Evolutionary conservation across 2,888 invertebrate species (phyloP).

Genomic region (Rhamphomyia laevipes): DNA sequence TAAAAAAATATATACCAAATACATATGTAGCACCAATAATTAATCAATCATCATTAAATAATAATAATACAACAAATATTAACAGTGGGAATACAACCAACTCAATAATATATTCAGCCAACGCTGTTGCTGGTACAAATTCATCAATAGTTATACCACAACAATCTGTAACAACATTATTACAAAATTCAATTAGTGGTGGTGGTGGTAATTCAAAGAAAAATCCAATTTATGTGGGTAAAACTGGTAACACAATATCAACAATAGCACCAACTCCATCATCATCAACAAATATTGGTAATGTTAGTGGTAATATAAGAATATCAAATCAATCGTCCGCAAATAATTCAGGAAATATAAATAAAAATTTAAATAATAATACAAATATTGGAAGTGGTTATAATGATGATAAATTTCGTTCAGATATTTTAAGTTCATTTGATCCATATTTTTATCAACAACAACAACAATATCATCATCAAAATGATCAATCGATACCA

Average conservation of each 20-base stretch:
- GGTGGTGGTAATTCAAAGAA: background rate
- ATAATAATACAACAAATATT: too few relatives aligned
- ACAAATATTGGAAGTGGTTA: slow-evolving; percentile 3
- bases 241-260: background rate
- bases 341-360: background rate
- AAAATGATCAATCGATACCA: background rate
- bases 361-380: background rate
- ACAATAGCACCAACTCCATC: background rate
- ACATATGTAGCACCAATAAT: too few relatives aligned
- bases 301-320: background rate
- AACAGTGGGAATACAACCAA: too few relatives aligned
- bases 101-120: too few relatives aligned
- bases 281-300: background rate
- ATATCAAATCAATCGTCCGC: background rate
- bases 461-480: background rate
- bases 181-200: background rate
- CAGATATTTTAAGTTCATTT: slow-evolving; percentile 12
- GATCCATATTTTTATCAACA: slow-evolving; percentile 12
- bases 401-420: slow-evolving; percentile 8
- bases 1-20: too few relatives aligned
- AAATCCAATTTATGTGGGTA: background rate
- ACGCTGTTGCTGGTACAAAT: too few relatives aligned
- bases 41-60: too few relatives aligned
- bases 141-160: background rate
- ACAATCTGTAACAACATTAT: background rate